Evolutionary conservation across 2,113 vertebrate genomes (phyloP), one percentile per base, ranked within the genome.

Genomic region (Myanophis thanlyinensis): DNA sequence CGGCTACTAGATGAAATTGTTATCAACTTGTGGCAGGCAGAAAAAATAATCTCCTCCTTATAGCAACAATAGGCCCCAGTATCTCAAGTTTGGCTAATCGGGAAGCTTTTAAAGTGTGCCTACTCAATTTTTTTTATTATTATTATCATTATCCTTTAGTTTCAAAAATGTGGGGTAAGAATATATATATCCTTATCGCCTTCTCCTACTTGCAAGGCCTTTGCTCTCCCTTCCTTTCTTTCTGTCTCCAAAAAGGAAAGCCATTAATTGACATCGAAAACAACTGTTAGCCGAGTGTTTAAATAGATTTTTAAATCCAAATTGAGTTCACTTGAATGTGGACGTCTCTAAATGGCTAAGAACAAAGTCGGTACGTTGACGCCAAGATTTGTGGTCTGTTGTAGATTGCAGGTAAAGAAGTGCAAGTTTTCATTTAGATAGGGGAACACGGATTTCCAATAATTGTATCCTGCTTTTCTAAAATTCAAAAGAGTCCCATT

Each of bases 41-140:
- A 90, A 53, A 95, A 80, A 96, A 89, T 95, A 95, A 96, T 97
- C 96, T 97, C 94, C 92, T 94, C 87, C 90, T 92, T 86, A 49
- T 7, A 93, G 90, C 89, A 90, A 95, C 96, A 95, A 91, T 94
- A 92, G 94, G 88, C 35, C 25, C 25, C 92, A 15, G 0, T 94
- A 95, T 96, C 96, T 97, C 90, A 87, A 94, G 93, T 89, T 89
- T 95, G 95, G 95, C 95, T 96, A 96, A 96, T 95, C 94, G 96
- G 93, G 44, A 86, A 92, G 93, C 80, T 95, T 97, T 95, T 96
- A 95, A 96, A 96, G 89, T 93, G 85, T 84, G 85, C 94, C 94
- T 94, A 89, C 89, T 94, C 20, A 3, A 95, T 95, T 95, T 91
- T 95, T 59, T 62, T 22, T 13, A n/a, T 12, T 80, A 20, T 40